Evolutionary conservation across 2,888 invertebrate genomes (phyloP), one percentile per base, ranked within the genome.

Genomic region (Lycophotia porphyrea): DNA sequence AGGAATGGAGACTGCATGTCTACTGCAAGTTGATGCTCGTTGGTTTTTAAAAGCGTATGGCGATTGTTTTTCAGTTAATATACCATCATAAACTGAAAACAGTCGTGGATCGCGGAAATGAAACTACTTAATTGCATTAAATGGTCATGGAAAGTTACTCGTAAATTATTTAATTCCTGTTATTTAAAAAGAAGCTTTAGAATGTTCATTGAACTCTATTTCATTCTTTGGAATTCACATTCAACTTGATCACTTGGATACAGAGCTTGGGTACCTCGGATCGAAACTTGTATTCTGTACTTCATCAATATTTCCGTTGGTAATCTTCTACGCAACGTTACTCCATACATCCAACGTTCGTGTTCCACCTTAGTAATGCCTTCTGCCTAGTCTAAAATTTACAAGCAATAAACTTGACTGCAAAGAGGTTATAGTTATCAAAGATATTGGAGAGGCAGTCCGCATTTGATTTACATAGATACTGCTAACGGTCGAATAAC

Each of bases 391-490:
- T 78, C 58, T 60, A 71, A 78, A 73, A 76, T 76, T 69, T 70
- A 74, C 69, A 55, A 68, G 63, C 58, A 76, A 73, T 74, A 74
- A 76, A 82, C 36, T 61, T 60, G 42, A 36, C 36, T 63, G n/a
- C 34, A 52, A 74, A 64, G 42, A 71, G 63, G 52, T 68, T 72
- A 65, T 63, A 47, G 52, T 69, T 73, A 47, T 73, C 76, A 78
- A 78, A 84, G 80, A 74, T 73, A 75, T 77, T 74, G 78, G 69
- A 83, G 76, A 78, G 49, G 74, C 76, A 68, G 78, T 77, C 65
- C 79, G 73, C 69, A 80, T 88, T 81, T 76, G 76, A 85, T 83
- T 85, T 84, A 79, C 87, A 86, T 88, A 80, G 71, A 72, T 78
- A 71, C 74, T 65, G 60, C 66, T 75, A 80, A 77, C 79, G 65